These are phyloP conservation scores for Fragum fragum DNA, from an alignment of 2,888 invertebrate genomes.

Conservation along the genomic window DNA sequence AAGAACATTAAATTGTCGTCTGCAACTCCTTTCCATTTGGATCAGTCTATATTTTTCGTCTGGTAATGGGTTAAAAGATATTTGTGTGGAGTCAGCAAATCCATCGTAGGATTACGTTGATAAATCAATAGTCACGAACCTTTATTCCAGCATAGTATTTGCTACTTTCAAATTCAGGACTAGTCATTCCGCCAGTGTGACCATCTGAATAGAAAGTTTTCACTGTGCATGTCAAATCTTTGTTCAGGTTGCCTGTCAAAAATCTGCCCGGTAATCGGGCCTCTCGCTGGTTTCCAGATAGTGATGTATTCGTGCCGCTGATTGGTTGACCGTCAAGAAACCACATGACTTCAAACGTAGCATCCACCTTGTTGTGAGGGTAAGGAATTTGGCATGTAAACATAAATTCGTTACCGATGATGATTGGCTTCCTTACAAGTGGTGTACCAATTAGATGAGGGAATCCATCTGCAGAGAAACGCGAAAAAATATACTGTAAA, in stretches of 20 bases:
- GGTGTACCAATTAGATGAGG: slow-evolving; percentile 28
- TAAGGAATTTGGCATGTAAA: slow-evolving; percentile 44
- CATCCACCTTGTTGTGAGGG: slow-evolving; percentile 32
- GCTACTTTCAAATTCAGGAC: slow-evolving; percentile 33
- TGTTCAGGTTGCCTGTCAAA: slow-evolving; percentile 29
- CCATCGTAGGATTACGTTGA: too few relatives aligned
- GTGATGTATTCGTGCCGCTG: background rate
- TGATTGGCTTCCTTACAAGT: slow-evolving; percentile 26
- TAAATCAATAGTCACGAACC: too few relatives aligned
- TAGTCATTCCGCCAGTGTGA: slow-evolving; percentile 17
- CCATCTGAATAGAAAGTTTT: slow-evolving; percentile 29
- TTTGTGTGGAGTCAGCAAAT: too few relatives aligned
- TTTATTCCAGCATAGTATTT: slow-evolving; percentile 44
- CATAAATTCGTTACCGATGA: slow-evolving; percentile 16
- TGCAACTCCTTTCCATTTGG: too few relatives aligned
- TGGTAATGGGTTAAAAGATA: too few relatives aligned
- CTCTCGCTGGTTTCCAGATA: slow-evolving; percentile 23
- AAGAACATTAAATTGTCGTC: too few relatives aligned
- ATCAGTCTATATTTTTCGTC: too few relatives aligned
- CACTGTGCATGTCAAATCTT: slow-evolving; percentile 38
- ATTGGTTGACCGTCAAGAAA: slow-evolving; percentile 31
- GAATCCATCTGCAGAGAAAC: slow-evolving; percentile 33
- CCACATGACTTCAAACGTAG: slow-evolving; percentile 48
- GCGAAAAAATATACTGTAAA: too few relatives aligned
- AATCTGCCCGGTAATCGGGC: slow-evolving; percentile 14